Percentiles rank a stretch among this genome's conserved stretches.
These are phyloP conservation scores for Percina caprodes DNA, from an alignment of 2,113 vertebrate genomes.

Conservation along the genomic window DNA sequence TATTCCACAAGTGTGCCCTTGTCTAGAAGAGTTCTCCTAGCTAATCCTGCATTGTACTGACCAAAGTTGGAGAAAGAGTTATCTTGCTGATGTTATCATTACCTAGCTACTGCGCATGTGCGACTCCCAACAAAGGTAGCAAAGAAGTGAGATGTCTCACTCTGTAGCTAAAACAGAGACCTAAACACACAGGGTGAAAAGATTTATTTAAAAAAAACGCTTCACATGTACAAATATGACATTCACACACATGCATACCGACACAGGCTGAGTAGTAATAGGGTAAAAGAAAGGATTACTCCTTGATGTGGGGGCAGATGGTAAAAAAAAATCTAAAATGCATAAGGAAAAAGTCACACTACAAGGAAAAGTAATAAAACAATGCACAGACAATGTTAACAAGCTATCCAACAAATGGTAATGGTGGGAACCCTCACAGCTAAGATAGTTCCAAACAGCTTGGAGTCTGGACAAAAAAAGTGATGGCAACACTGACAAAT, in stretches of 20 bases:
- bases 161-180: no score
- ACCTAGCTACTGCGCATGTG: no score
- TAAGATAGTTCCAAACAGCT: slow-evolving; percentile 61
- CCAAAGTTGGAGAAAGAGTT: no score
- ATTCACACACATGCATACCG: background rate
- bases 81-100: no score
- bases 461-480: slow-evolving; percentile 68
- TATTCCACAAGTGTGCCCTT: no score
- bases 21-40: no score
- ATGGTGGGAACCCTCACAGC: slow-evolving; percentile 37
- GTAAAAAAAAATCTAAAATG: background rate
- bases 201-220: background rate
- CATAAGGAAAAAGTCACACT: background rate
- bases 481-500: slow-evolving; percentile 61
- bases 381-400: slow-evolving; percentile 41
- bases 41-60: no score
- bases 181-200: no score
- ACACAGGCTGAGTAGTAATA: background rate
- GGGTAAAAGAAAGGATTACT: background rate
- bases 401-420: slow-evolving; percentile 56
- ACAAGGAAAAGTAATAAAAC: background rate
- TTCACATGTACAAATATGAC: background rate
- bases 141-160: no score
- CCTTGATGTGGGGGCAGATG: background rate
- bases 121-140: no score